These are phyloP conservation scores for Nematostella vectensis DNA, from an alignment of 92 coral and sea anemone species.

Conservation along the genomic window DNA sequence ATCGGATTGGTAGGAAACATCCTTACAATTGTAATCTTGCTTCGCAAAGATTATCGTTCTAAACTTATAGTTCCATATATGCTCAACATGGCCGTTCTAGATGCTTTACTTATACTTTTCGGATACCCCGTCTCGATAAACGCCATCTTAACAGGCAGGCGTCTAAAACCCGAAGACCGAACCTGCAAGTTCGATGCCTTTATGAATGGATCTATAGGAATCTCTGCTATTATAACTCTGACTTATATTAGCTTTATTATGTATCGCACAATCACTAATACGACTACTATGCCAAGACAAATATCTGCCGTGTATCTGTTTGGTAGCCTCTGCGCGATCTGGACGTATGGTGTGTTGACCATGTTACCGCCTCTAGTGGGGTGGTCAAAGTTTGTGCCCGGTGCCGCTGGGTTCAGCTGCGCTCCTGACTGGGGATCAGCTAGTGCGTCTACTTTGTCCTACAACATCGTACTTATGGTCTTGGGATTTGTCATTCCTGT, in stretches of 20 bases:
- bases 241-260: conserved; percentile 36
- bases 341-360: conserved; percentile 45
- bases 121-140: conserved; percentile 46
- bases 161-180: conserved; percentile 3
- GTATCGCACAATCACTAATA: conserved; percentile 23
- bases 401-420: conserved; percentile 62
- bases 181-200: conserved; percentile 49
- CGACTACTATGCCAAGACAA: conserved; percentile 10
- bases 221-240: conserved; percentile 34
- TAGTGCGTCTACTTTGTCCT: conserved; percentile 10
- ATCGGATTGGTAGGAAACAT: conserved; percentile 54
- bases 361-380: conserved; percentile 61
- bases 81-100: conserved; percentile 37
- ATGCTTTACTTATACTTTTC: conserved; percentile 33
- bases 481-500: conserved; percentile 54
- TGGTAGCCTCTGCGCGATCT: conserved; percentile 35
- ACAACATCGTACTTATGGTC: conserved; percentile 36
- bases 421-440: conserved; percentile 57
- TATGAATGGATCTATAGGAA: conserved; percentile 49
- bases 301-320: too few relatives aligned
- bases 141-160: conserved; percentile 16
- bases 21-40: conserved; percentile 22
- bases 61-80: conserved; percentile 48
- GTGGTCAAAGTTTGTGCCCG: conserved; percentile 53
- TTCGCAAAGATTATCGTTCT: conserved; percentile 32